A percentile compares a stretch with the other conserved stretches of the same genome.
Conservation (phyloP, 1,140 invertebrate species). For the Protaetia brevitarsis region DNA sequence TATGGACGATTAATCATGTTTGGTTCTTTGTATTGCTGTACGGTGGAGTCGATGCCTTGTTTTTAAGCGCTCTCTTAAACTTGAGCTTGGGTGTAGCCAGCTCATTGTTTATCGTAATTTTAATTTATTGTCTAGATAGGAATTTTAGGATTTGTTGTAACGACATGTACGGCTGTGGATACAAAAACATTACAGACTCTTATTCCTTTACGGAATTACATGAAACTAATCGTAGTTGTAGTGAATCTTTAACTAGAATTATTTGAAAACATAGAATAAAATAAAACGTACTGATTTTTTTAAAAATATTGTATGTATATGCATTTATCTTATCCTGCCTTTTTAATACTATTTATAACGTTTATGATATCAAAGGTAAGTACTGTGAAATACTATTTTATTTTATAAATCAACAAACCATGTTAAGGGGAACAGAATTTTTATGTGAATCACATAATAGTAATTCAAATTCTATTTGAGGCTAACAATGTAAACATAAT, state of each 20-base stretch:
- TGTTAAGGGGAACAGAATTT: too few species aligned
- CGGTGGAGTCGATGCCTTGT: not conserved
- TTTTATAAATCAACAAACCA: too few species aligned
- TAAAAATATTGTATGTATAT: too few species aligned
- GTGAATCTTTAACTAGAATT: not conserved
- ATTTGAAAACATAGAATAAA: not conserved
- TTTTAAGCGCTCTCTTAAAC: constrained; percentile 5
- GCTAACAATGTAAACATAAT: too few species aligned
- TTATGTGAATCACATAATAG: too few species aligned
- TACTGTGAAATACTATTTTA: too few species aligned
- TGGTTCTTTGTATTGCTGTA: not conserved
- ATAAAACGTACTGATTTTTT: not conserved
- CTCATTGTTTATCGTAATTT: not conserved
- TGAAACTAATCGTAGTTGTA: not conserved
- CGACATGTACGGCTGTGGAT: constrained; percentile 5
- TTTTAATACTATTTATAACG: too few species aligned
- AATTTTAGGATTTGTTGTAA: constrained; percentile 1
- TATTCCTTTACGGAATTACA: constrained; percentile 12
- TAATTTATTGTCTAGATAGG: constrained; percentile 1
- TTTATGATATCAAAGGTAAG: too few species aligned
- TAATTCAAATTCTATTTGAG: too few species aligned
- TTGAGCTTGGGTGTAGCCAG: constrained; percentile 6
- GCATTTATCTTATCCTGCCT: too few species aligned
- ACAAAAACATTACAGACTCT: not conserved
- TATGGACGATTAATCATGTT: not conserved